Base-by-base conservation (phyloP, 2,113 vertebrate species). In the Bothrops jararaca region DNA sequence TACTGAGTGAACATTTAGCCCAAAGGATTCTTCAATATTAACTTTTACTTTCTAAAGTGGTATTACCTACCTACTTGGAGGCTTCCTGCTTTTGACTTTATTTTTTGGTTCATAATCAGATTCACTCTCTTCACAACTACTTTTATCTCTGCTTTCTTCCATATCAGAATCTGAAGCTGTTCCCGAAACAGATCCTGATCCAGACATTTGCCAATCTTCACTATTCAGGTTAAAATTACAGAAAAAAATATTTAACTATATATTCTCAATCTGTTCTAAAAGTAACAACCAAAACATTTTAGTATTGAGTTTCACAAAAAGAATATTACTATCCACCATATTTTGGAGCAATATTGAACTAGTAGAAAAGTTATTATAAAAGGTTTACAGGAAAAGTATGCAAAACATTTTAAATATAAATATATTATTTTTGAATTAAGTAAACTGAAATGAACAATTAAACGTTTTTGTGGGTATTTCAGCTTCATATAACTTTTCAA, bases 61-160 rank as follows among this genome's bases (percentile, higher is more conserved):
- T 85, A 53, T 64, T 34, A 52, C 92, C 64, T 97, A 99, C 99
- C 99, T 99, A 93, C 97, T 98, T 93, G 98, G 98, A 95, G 98
- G 98, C 95, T 99, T 99, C 94, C 98, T 98, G 97, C 98, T 99
- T 97, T 98, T 99, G 88, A 99, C 98, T 97, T 99, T 99, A 96
- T 98, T 98, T 98, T 98, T 99, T 58, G 99, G 99, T 94, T 99
- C 99, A 95, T 99, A 99, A 96, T 99, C 99, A 87, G 99, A 99
- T 90, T 98, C 99, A 0, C 99, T 99, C 94, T 99, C 99, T n/a
- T 99, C 98, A 92, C 98, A 98, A 94, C 97, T 98, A 93, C 97
- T 98, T 98, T 97, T 98, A 94, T 97, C 97, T 94, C 94, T 96
- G 64, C 97, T 98, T 80, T 98, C 98, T 92, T 98, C 98, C 0